Conservation (phyloP, 64 coral and sea anemone genomes). For the Stichodactyla helianthus region DNA sequence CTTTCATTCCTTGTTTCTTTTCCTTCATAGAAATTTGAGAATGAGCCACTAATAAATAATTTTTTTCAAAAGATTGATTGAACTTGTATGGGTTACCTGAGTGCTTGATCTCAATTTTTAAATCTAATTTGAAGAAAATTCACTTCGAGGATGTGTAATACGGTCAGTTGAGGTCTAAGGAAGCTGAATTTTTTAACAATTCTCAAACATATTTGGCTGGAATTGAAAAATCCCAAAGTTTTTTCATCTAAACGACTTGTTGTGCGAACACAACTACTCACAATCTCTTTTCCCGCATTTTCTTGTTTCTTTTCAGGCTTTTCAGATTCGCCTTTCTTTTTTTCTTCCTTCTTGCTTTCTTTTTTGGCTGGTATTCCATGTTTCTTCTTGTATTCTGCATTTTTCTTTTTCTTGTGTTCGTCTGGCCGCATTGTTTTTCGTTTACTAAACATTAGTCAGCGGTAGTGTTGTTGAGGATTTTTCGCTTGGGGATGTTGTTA, state of each 20-base stretch:
- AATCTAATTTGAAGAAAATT: too few species aligned
- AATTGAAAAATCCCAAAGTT: too few species aligned
- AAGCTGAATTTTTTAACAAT: too few species aligned
- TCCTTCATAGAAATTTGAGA: background rate
- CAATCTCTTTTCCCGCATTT: background rate
- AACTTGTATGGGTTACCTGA: background rate
- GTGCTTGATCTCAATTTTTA: background rate
- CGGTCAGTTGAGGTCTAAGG: too few species aligned
- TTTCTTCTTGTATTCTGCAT: constrained; percentile 92
- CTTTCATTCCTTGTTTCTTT: background rate
- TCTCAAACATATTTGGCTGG: too few species aligned
- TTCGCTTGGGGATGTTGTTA: background rate
- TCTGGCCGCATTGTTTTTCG: constrained; percentile 70
- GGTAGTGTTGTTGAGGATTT: background rate
- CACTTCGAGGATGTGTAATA: too few species aligned
- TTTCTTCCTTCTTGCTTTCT: constrained; percentile 21
- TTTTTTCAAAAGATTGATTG: background rate
- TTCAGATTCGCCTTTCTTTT: background rate
- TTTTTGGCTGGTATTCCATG: constrained; percentile 74
- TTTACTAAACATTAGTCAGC: background rate
- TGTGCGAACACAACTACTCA: background rate
- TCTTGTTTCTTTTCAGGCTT: background rate
- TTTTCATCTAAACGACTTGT: too few species aligned
- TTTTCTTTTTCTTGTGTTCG: constrained; percentile 92
- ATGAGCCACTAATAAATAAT: too few species aligned